Evolutionary conservation across 2,113 vertebrate genomes (phyloP).

Genomic region (Pedetes capensis): DNA sequence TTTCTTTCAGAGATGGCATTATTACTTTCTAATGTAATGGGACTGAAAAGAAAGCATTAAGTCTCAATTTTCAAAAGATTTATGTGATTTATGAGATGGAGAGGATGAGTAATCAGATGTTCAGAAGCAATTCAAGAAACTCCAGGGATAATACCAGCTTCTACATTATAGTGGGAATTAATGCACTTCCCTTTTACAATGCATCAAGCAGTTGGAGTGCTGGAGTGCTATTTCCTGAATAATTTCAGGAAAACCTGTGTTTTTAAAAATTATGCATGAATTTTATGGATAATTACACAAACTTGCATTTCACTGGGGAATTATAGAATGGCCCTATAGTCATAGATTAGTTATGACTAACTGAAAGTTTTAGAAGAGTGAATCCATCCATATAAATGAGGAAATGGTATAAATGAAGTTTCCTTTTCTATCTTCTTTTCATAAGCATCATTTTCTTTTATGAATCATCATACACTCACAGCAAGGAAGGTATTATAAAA

Average conservation of each 20-base stretch:
- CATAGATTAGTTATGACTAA: constrained; percentile 60
- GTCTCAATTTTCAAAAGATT: constrained; percentile 52
- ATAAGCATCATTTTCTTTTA: constrained; percentile 18
- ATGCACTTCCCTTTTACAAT: not conserved
- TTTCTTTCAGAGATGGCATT: constrained; percentile 34
- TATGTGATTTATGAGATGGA: constrained; percentile 50
- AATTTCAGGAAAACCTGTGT: constrained; percentile 43
- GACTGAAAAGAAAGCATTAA: constrained; percentile 35
- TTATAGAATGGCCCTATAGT: constrained; percentile 32
- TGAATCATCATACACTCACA: constrained; percentile 44
- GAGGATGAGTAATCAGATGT: constrained; percentile 59
- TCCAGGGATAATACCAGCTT: not conserved
- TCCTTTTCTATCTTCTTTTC: constrained; percentile 45
- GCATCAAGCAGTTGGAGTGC: not conserved
- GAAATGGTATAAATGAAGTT: constrained; percentile 32
- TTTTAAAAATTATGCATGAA: constrained; percentile 51
- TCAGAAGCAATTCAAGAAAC: constrained; percentile 30
- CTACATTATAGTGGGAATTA: not conserved
- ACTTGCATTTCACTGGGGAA: constrained; percentile 42
- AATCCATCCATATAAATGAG: constrained; percentile 55
- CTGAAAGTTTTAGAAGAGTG: constrained; percentile 49
- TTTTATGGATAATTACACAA: constrained; percentile 61
- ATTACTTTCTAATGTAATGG: constrained; percentile 48
- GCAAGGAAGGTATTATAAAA: not conserved
- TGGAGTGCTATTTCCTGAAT: constrained; percentile 64